Percentiles rank a stretch among this genome's conserved stretches.
Evolutionary conservation across 2,797 vertebrate species (phyloP).

Genomic region (Spondyliosoma cantharus): DNA sequence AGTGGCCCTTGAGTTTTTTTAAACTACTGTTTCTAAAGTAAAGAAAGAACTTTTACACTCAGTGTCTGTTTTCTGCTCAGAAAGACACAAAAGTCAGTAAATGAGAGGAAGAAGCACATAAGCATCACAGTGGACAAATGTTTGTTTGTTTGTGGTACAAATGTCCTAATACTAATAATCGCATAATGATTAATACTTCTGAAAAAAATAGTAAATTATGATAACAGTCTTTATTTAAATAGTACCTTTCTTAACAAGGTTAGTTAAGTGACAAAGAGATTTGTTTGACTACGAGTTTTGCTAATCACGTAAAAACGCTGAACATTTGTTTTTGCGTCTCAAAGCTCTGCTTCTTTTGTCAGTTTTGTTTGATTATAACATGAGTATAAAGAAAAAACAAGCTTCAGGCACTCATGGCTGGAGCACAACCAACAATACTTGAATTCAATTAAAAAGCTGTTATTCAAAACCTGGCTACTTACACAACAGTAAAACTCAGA

Average conservation of each 20-base stretch:
- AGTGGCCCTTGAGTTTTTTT: background rate
- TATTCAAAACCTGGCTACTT: too few relatives aligned
- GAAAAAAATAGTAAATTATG: background rate
- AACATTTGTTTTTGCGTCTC: background rate
- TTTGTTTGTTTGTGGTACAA: background rate
- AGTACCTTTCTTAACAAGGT: too few relatives aligned
- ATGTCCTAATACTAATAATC: too few relatives aligned
- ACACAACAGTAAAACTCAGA: too few relatives aligned
- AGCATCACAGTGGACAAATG: background rate
- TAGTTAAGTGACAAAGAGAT: background rate
- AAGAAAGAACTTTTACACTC: background rate
- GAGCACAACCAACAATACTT: too few relatives aligned
- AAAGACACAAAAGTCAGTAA: background rate
- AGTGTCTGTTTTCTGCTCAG: background rate
- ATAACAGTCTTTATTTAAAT: too few relatives aligned
- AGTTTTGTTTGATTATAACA: too few relatives aligned
- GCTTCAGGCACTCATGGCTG: too few relatives aligned
- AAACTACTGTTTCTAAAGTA: background rate
- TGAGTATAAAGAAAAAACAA: too few relatives aligned
- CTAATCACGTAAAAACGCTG: background rate
- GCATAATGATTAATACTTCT: background rate
- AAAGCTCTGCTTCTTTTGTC: background rate
- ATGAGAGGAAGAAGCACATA: background rate
- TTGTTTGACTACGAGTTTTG: background rate
- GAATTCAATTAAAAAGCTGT: too few relatives aligned